These are phyloP conservation scores for Thereva unica DNA, from an alignment of 2,888 invertebrate species.

Conservation along the genomic window DNA sequence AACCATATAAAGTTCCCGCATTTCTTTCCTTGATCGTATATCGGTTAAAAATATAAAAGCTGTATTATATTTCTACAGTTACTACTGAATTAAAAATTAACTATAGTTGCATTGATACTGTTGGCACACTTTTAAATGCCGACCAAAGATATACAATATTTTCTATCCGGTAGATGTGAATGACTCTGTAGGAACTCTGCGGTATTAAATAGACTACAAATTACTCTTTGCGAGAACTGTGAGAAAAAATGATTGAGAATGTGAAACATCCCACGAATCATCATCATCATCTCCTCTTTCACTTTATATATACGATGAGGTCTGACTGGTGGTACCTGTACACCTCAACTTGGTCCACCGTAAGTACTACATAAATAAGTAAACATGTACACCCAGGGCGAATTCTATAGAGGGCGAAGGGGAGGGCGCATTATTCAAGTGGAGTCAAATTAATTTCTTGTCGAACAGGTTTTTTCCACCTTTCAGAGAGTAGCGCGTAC, in stretches of 20 bases:
- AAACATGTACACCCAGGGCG: not conserved
- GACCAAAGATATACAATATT: no score
- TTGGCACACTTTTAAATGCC: no score
- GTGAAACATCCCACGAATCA: slow-evolving; percentile 29
- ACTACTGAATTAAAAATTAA: no score
- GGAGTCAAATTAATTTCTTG: not conserved
- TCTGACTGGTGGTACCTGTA: not conserved
- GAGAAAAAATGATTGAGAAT: slow-evolving; percentile 23
- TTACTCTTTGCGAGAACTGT: slow-evolving; percentile 9
- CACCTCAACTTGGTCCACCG: no score
- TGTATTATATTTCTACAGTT: no score
- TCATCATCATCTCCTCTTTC: slow-evolving; percentile 16
- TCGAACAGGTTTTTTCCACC: slow-evolving; percentile 12
- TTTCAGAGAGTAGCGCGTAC: not conserved
- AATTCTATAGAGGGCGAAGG: no score
- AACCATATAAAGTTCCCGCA: no score
- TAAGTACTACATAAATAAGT: not conserved
- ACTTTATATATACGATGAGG: not conserved
- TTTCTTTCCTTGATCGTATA: no score
- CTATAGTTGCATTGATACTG: no score
- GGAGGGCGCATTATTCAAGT: slow-evolving; percentile 7
- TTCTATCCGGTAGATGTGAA: no score
- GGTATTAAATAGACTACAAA: slow-evolving; percentile 23
- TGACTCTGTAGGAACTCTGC: not conserved
- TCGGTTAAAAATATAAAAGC: no score